Evolutionary conservation across 2,888 invertebrate genomes (phyloP).

Genomic region (Trachelus stipa): DNA sequence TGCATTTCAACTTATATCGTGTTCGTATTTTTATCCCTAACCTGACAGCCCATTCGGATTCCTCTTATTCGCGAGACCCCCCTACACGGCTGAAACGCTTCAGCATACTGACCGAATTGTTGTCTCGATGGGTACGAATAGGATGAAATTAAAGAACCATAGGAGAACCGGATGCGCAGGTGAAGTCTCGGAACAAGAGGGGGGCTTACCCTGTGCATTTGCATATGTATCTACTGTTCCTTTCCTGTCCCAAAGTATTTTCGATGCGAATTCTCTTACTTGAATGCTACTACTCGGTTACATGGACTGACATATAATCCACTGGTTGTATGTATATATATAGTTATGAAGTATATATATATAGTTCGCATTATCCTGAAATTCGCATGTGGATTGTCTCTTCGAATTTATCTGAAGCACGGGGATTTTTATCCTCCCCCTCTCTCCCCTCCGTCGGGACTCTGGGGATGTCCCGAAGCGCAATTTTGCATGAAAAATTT

Average conservation of each 20-base stretch:
- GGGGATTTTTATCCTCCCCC: neutral
- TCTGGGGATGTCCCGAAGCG: neutral
- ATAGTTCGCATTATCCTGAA: slow-evolving; percentile 51
- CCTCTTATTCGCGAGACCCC: neutral
- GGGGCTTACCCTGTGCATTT: slow-evolving; percentile 38
- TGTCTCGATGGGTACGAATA: neutral
- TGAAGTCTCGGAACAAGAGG: slow-evolving; percentile 44
- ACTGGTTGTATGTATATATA: neutral
- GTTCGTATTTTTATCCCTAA: neutral
- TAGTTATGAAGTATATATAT: neutral
- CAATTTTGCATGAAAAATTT: neutral
- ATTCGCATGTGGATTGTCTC: slow-evolving; percentile 44
- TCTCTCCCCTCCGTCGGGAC: neutral
- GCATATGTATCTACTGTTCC: slow-evolving; percentile 52
- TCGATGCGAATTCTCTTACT: neutral
- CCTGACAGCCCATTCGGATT: neutral
- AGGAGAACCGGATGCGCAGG: slow-evolving; percentile 63
- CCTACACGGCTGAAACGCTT: too few relatives aligned
- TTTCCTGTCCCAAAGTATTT: slow-evolving; percentile 14
- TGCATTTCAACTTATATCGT: neutral
- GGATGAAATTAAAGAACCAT: slow-evolving; percentile 43
- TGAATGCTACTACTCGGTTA: slow-evolving; percentile 17
- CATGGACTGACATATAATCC: slow-evolving; percentile 34
- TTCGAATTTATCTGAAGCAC: neutral
- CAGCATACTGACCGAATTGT: neutral